Evolutionary conservation across 2,113 vertebrate genomes (phyloP), one percentile per base, ranked within the genome.

Genomic region (Passer montanus): DNA sequence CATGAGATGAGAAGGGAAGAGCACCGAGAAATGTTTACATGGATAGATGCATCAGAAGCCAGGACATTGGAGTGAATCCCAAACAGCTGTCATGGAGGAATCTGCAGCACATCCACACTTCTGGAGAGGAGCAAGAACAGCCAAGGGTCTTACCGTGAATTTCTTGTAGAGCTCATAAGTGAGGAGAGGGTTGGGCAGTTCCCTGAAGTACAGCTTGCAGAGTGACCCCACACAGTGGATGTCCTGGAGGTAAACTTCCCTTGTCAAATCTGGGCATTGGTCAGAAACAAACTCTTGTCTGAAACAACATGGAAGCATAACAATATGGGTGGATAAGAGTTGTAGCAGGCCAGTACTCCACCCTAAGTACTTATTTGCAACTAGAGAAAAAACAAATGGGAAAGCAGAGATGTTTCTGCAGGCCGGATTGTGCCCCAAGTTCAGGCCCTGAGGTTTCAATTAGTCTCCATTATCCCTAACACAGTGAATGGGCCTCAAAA

Each of bases 201-300:
- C 99, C 95, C 99, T 98, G 98, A 99, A 99, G 97, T 99, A 99
- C 69, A 99, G 98, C 97, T 99, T 99, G 97, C 99, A 99, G 93
- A 99, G 98, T 7, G 99, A 99, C 82, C 99, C 99, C 97, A 99
- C 99, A 20, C 99, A 99, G 98, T 99, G 99, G 97, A 99, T 99
- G 97, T 99, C 99, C 98, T 99, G 99, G 84, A 99, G 99, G 97
- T 99, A 99, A 96, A 99, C 98, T 98, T 99, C 99, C 96, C 98
- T 99, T 64, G 99, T 99, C 96, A 99, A 98, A 97, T 99, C 99
- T 76, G 99, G 99, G 96, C 98, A 98, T 96, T 98, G 98, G 96
- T 99, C 99, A 39, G 99, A 98, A 97, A 98, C 98, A 98, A 99
- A 99, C 98, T 99, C 99, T 98, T 99, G 99, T 97, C 99, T 99